phyloP scores from a whole-genome alignment of 2,888 invertebrate genomes.

The Epinotia bilunana region DNA sequence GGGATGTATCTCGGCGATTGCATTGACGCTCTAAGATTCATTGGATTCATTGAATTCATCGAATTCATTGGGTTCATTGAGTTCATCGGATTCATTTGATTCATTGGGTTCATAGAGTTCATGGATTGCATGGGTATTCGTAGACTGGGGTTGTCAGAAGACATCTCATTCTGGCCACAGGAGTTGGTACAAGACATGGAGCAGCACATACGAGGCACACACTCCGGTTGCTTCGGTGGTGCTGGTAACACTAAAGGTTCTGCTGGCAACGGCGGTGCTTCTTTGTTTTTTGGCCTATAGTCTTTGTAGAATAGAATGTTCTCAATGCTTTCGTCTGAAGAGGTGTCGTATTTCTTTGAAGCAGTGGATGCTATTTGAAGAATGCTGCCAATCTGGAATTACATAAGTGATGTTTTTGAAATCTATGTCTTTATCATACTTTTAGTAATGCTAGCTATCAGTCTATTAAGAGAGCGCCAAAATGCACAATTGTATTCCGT shows the following conservation, averaged over 20 bases:
- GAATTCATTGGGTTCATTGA: conserved; percentile 24
- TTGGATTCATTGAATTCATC: conserved; percentile 46
- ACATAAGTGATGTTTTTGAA: background rate
- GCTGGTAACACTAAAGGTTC: background rate
- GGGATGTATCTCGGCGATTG: conserved; percentile 46
- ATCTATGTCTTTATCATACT: background rate
- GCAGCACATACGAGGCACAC: conserved; percentile 73
- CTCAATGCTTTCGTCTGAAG: conserved; percentile 74
- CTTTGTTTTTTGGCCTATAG: conserved; percentile 60
- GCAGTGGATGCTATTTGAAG: conserved; percentile 56
- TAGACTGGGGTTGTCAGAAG: conserved; percentile 42
- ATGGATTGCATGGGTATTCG: conserved; percentile 28
- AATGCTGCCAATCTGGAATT: conserved; percentile 63
- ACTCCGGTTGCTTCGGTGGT: conserved; percentile 49
- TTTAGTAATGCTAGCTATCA: background rate
- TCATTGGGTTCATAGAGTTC: conserved; percentile 50
- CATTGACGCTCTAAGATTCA: conserved; percentile 49
- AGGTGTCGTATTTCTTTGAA: conserved; percentile 56
- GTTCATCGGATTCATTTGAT: conserved; percentile 17
- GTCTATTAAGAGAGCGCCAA: too few species aligned
- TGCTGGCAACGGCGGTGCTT: conserved; percentile 20
- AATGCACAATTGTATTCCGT: too few species aligned
- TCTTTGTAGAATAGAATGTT: conserved; percentile 75
- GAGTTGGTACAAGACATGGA: conserved; percentile 70
- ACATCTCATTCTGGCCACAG: conserved; percentile 53